These are phyloP conservation scores for Bostrychus sinensis DNA, from an alignment of 2,113 vertebrate species.

Conservation along the genomic window DNA sequence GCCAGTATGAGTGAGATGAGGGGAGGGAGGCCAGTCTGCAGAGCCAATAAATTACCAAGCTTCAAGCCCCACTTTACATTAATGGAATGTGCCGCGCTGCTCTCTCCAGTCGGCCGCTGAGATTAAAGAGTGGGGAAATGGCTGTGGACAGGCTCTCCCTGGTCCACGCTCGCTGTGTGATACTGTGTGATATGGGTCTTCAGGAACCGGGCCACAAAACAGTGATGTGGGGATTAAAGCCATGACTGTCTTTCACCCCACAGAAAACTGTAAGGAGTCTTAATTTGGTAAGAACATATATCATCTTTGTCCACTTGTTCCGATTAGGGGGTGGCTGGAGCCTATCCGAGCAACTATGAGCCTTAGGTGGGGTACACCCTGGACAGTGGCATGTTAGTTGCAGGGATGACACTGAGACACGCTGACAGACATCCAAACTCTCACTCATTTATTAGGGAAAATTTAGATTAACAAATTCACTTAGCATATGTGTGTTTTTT, in stretches of 20 bases:
- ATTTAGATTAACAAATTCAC: too few species aligned
- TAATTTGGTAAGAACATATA: too few species aligned
- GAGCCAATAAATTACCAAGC: constrained; percentile 78
- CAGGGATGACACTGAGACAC: too few species aligned
- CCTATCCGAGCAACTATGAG: too few species aligned
- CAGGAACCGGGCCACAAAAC: constrained; percentile 38
- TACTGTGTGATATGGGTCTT: constrained; percentile 45
- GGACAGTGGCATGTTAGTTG: too few species aligned
- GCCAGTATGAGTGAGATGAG: constrained; percentile 75
- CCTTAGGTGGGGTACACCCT: too few species aligned
- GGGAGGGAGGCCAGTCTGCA: constrained; percentile 75
- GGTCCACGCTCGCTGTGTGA: constrained; percentile 36
- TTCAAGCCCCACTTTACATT: constrained; percentile 78
- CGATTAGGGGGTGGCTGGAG: too few species aligned
- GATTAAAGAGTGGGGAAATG: constrained; percentile 78
- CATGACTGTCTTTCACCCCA: constrained; percentile 2
- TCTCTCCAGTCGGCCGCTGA: constrained; percentile 65
- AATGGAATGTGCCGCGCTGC: constrained; percentile 76
- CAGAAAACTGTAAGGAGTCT: constrained; percentile 11
- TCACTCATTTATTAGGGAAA: too few species aligned
- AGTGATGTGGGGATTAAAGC: background rate
- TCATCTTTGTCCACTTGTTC: too few species aligned
- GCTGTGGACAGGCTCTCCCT: constrained; percentile 68
- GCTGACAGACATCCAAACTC: too few species aligned
- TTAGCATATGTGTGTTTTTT: too few species aligned